Conservation (phyloP, 2,888 invertebrate species). For the Himalopsyche kuldschensis region DNA sequence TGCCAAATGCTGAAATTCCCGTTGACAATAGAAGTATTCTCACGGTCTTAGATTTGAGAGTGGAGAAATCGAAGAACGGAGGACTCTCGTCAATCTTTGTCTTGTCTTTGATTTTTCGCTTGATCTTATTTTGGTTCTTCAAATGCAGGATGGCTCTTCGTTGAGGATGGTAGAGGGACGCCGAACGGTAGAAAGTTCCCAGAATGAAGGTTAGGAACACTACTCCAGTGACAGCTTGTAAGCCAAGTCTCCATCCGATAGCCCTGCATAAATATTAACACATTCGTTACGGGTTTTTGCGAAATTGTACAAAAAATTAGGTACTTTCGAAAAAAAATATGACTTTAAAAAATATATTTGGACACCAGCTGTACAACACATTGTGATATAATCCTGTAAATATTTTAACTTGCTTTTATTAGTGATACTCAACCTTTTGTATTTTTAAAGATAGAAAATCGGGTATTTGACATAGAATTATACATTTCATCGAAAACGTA, state of each 20-base stretch:
- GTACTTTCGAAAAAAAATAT: too few relatives aligned
- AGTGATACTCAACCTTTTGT: too few relatives aligned
- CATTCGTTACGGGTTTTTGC: too few relatives aligned
- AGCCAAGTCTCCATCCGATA: conserved; percentile 79
- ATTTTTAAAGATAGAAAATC: too few relatives aligned
- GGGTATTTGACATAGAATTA: too few relatives aligned
- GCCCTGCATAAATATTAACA: conserved; percentile 63
- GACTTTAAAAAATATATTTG: too few relatives aligned
- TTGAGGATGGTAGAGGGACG: conserved; percentile 86
- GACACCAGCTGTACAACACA: too few relatives aligned
- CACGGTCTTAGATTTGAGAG: conserved; percentile 81
- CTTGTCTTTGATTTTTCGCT: conserved; percentile 79
- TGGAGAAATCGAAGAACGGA: conserved; percentile 85
- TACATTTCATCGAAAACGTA: too few relatives aligned
- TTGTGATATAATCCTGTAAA: too few relatives aligned
- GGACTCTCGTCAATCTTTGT: conserved; percentile 76
- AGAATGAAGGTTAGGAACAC: conserved; percentile 82
- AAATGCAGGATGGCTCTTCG: conserved; percentile 83
- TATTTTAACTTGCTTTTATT: too few relatives aligned
- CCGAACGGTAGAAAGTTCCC: conserved; percentile 85
- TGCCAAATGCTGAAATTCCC: conserved; percentile 78
- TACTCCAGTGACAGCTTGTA: conserved; percentile 83
- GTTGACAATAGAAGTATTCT: conserved; percentile 80
- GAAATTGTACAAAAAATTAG: too few relatives aligned
- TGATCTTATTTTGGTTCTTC: conserved; percentile 75